Base-by-base conservation (phyloP, 2,888 invertebrate species). In the Tenthredo amoena region DNA sequence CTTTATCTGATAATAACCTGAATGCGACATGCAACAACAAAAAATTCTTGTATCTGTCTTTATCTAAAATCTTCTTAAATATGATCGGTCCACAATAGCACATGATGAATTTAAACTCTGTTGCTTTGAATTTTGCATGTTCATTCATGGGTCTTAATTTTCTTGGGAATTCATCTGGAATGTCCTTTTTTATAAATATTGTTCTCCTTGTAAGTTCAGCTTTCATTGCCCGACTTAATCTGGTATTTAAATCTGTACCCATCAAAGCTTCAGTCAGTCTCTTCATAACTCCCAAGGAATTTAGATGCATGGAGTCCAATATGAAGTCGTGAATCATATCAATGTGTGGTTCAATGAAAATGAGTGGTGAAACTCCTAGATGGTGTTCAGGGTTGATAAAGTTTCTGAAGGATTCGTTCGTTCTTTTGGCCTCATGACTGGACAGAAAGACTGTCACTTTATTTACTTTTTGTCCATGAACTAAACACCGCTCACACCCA, bases 91-190 rank as follows among this genome's bases (percentile, higher is more conserved):
- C 76, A 47, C 76, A 76, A 76, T 76, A 76, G n/a, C 18, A 76
- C 47, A 43, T 43, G 21, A 76, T 76, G 47, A 76, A 76, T 43
- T 47, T 76, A 12, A 76, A 76, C 47, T 76, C 76, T 47, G 76
- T 76, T 76, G 76, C 76, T 76, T 76, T 26, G 12, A 47, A 76
- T 21, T 26, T 76, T 76, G 26, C 21, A 76, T 76, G 47, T 47
- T 21, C 76, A 26, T 43, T 76, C 76, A 76, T 76, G 47, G 76
- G 76, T n/a, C 76, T 76, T 18, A 76, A 76, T 76, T 76, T 76
- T 31, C 76, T 18, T 47, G 76, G 76, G 47, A 76, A 76, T 76
- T 76, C 76, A 10, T 76, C 76, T 40, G 76, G 76, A 43, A 76
- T 76, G n/a, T 47, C 47, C 47, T 47, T n/a, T 76, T 76, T 40